Base-by-base conservation (phyloP, 2,888 invertebrate species). In the Eupeodes luniger region DNA sequence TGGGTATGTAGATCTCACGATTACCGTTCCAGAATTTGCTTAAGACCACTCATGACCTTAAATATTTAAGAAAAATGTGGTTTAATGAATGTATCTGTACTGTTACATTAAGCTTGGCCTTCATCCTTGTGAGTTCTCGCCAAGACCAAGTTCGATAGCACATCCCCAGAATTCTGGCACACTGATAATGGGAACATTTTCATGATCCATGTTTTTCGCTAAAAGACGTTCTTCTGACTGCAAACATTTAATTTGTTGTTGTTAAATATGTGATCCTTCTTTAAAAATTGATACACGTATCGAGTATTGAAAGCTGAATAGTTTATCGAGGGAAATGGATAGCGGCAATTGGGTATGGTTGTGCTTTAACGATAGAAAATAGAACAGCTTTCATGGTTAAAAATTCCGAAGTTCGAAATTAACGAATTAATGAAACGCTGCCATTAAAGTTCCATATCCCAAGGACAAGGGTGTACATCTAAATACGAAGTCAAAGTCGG, bases 171-270 rank as follows among this genome's bases (percentile, higher is more conserved):
- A 99, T 4, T 97, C 96, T 1, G 97, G 94, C 57, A 96, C 94
- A 55, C 99, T 99, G 80, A 96, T 95, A 91, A 99, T 99, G 0
- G 98, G 96, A 4, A 98, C 96, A 94, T 99, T 99, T 93, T 99
- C 99, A 91, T 99, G 97, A 93, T 99, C 98, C 92, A 98, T 91
- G 44, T 94, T 94, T 91, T 96, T 96, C 0, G 93, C 92, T 85
- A 94, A 92, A 11, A 99, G 92, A 66, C 95, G 94, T 88, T 96
- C 95, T 94, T 99, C 99, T 6, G 99, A 99, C 97, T 98, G 90
- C 3, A 10, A n/a, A 6, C 4, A 59, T 64, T 40, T 66, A 49
- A 76, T 16, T n/a, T n/a, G n/a, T 16, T 27, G 3, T 49, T 40
- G 7, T 14, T 49, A 51, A 40, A 51, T 19, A 57, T 57, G 12